These are phyloP conservation scores for Lycophotia porphyrea DNA, from an alignment of 2,888 invertebrate species.

Conservation along the genomic window DNA sequence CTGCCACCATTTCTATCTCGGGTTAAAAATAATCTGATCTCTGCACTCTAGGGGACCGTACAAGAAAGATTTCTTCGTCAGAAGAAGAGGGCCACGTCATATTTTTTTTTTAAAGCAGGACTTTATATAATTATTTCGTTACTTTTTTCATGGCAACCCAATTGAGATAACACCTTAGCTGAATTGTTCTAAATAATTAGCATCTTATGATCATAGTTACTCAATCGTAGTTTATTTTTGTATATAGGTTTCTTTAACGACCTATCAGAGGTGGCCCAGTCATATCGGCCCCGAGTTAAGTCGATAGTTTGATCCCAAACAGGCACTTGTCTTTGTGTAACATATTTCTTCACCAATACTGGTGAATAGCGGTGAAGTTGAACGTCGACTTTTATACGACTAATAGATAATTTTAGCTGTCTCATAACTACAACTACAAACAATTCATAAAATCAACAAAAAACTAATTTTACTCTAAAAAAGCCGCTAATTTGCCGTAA, in stretches of 20 bases:
- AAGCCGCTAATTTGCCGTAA: conserved; percentile 66
- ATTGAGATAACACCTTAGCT: background rate
- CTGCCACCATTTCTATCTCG: conserved; percentile 10
- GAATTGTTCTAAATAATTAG: background rate
- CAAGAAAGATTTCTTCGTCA: no score
- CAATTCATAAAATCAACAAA: conserved; percentile 18
- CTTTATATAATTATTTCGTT: conserved; percentile 2
- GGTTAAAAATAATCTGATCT: conserved; percentile 32
- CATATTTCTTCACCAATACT: background rate
- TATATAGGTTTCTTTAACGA: no score
- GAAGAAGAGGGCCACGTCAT: background rate
- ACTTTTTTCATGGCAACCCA: background rate
- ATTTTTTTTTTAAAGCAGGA: background rate
- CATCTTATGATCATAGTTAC: background rate
- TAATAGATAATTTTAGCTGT: no score
- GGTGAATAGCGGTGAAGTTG: no score
- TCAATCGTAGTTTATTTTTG: background rate
- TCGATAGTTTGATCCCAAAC: background rate
- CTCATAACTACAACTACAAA: background rate
- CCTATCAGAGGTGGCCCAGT: no score
- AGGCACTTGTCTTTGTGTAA: background rate
- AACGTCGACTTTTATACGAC: no score
- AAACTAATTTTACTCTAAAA: conserved; percentile 59
- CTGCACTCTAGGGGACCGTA: conserved; percentile 14
- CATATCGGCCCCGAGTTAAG: no score